Percentiles rank a stretch among this genome's conserved stretches.
phyloP scores from a whole-genome alignment of 2,797 vertebrate species.

The Siniperca undulata region DNA sequence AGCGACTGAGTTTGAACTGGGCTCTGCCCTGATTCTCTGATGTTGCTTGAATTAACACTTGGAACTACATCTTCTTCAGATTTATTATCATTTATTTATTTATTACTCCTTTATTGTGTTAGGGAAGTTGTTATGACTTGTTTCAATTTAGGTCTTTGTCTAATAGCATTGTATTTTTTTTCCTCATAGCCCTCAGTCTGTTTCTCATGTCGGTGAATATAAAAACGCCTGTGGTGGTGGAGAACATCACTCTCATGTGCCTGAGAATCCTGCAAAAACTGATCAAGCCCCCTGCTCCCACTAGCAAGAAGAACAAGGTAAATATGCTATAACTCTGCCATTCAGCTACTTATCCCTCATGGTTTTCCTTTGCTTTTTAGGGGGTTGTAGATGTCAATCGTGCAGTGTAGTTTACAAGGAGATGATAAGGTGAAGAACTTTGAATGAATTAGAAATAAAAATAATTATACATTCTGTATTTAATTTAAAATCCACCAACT shows the following conservation, averaged over 20 bases:
- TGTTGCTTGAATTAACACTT: not conserved
- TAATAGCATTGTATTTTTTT: not conserved
- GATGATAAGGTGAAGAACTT: not conserved
- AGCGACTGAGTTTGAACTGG: not conserved
- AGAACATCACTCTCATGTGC: slow-evolving; percentile 99
- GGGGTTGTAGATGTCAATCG: not conserved
- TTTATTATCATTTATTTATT: not conserved
- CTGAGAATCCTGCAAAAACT: slow-evolving; percentile 97
- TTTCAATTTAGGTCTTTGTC: not conserved
- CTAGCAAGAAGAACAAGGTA: slow-evolving; percentile 99
- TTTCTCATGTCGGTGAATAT: slow-evolving; percentile 99
- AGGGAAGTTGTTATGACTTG: not conserved
- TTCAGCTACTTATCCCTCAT: not conserved
- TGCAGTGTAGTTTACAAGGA: not conserved
- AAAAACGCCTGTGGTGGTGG: slow-evolving; percentile 98
- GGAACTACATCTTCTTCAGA: not conserved
- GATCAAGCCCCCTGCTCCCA: slow-evolving; percentile 96
- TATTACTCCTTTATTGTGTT: not conserved
- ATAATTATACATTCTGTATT: not conserved
- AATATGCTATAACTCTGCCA: not conserved
- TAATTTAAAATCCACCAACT: not conserved
- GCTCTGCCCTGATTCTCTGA: not conserved
- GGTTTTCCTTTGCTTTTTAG: not conserved
- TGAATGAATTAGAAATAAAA: not conserved
- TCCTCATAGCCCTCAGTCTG: slow-evolving; percentile 91